Conservation (phyloP, 2,113 vertebrate species). For the Oplegnathus fasciatus region DNA sequence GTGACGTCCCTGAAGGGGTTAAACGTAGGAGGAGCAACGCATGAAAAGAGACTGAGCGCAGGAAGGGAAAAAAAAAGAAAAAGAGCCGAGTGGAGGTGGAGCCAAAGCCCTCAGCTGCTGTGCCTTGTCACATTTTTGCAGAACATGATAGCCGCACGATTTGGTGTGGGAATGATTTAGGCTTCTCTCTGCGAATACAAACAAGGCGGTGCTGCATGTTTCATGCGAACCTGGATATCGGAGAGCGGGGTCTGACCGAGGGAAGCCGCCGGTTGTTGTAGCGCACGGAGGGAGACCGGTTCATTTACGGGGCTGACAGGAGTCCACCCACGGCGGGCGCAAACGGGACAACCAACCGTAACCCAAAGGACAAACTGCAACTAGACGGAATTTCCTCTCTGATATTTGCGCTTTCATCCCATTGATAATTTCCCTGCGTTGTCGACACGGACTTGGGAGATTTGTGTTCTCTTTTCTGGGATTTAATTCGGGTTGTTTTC, state of each 20-base stretch:
- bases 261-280: slow-evolving; percentile 29
- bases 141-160: slow-evolving; percentile 74
- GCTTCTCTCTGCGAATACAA: slow-evolving; percentile 50
- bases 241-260: slow-evolving; percentile 30
- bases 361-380: slow-evolving; percentile 62
- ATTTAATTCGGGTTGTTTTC: slow-evolving; percentile 29
- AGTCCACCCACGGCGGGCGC: slow-evolving; percentile 60
- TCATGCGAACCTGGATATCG: slow-evolving; percentile 32
- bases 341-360: slow-evolving; percentile 72
- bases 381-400: slow-evolving; percentile 57
- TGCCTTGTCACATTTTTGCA: slow-evolving; percentile 81
- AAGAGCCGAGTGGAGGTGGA: slow-evolving; percentile 70
- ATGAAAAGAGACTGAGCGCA: slow-evolving; percentile 64
- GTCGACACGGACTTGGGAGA: slow-evolving; percentile 41
- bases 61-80: slow-evolving; percentile 1
- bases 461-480: slow-evolving; percentile 21
- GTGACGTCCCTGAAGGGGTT: slow-evolving; percentile 76
- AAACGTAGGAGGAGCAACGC: slow-evolving; percentile 73
- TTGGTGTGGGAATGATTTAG: slow-evolving; percentile 67
- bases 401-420: slow-evolving; percentile 12
- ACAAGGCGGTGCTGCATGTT: slow-evolving; percentile 58
- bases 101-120: slow-evolving; percentile 83
- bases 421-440: neutral
- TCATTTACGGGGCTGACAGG: slow-evolving; percentile 50
- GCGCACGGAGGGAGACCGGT: slow-evolving; percentile 48